Base-by-base conservation (phyloP, 2,888 invertebrate genomes). In the Eilema depressum region DNA sequence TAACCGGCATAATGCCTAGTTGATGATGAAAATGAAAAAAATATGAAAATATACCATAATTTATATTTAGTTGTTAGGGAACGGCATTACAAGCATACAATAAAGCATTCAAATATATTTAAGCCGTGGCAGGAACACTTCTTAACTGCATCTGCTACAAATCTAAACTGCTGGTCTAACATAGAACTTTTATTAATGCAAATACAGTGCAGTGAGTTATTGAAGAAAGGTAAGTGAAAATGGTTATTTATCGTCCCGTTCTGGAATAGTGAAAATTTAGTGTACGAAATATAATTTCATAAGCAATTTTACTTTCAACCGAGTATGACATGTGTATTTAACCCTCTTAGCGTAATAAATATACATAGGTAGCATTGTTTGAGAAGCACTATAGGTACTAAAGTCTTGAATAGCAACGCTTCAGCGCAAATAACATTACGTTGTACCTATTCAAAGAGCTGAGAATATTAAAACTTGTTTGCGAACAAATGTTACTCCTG, bases 261-360 rank as follows among this genome's bases (percentile, higher is more conserved):
- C 61, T 23, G 33, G 23, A n/a, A n/a, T 33, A 30, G 23, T 23
- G 2, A 11, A n/a, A 61, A 12, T 61, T 33, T 30, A 11, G n/a
- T 61, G 14, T 61, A 61, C n/a, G 11, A 30, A 61, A 61, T 33
- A 33, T 5, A 61, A 61, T 33, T 33, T 61, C 20, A 30, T 30
- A 30, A 61, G 30, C n/a, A 30, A 12, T 30, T 33, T 1, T 33
- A 23, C n/a, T 33, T 62, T 62, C 8, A 62, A 62, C 62, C 12
- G 23, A 33, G 33, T 33, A 62, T 62, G 28, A 30, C 33, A 61
- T 61, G n/a, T 61, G 23, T 33, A 61, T 61, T 62, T 23, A 28
- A 20, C 11, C 7, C 20, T 47, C 47, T 20, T 5, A 47, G 20
- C 7, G 20, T 47, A 47, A 41, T 17, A 41, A 41, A 41, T 17